phyloP scores from a whole-genome alignment of 2,113 vertebrate species.

The Ceuthmochares aereus region DNA sequence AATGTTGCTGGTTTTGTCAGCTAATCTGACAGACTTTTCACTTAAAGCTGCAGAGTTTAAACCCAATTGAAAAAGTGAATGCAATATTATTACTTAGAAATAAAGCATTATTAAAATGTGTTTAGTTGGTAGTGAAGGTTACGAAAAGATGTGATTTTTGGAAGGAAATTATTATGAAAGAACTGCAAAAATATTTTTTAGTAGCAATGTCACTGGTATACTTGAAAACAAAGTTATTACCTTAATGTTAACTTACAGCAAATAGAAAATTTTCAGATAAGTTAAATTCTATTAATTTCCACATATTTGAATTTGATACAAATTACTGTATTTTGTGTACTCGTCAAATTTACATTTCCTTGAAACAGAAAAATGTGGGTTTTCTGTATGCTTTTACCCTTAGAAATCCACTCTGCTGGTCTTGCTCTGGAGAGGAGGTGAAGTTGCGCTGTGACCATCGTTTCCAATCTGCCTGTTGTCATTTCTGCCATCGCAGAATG shows the following conservation, averaged over 20 bases:
- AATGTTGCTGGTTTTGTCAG: background rate
- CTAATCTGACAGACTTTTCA: background rate
- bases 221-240: background rate
- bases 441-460: background rate
- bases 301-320: background rate
- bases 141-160: background rate
- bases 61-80: background rate
- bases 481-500: background rate
- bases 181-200: background rate
- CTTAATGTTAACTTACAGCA: background rate
- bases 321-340: background rate
- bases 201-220: background rate
- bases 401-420: background rate
- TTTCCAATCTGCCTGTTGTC: constrained; percentile 6
- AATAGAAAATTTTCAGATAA: background rate
- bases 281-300: background rate
- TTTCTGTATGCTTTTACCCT: background rate
- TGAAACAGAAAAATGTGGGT: background rate
- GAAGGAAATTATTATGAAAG: background rate
- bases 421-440: background rate
- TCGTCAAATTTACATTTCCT: background rate
- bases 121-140: background rate
- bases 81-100: background rate
- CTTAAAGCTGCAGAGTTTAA: background rate
- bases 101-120: background rate